Evolutionary conservation across 64 coral and sea anemone genomes (phyloP).

Genomic region (Acropora tenuis): DNA sequence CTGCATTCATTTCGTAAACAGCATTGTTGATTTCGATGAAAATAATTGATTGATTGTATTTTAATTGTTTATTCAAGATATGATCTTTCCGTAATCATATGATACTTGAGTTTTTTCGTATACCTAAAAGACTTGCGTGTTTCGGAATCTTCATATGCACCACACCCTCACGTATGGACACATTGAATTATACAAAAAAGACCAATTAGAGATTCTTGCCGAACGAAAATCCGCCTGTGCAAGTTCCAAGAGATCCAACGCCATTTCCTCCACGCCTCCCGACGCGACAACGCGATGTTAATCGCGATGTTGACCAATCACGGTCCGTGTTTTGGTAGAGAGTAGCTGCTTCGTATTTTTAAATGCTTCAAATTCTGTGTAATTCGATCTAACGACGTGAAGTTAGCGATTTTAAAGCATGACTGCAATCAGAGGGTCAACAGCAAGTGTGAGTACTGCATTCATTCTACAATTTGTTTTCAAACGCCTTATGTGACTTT

Average conservation of each 20-base stretch:
- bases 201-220: neutral
- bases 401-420: neutral
- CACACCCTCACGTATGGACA: neutral
- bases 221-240: neutral
- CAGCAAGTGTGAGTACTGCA: neutral
- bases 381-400: neutral
- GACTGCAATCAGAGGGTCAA: neutral
- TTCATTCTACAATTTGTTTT: neutral
- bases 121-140: neutral
- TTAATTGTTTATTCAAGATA: constrained; percentile 11
- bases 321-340: neutral
- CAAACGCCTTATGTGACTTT: too few species aligned
- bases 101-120: neutral
- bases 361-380: neutral
- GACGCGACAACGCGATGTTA: constrained; percentile 8
- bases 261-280: neutral
- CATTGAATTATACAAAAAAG: neutral
- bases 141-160: neutral
- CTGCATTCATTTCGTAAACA: neutral
- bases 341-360: too few species aligned
- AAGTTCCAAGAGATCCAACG: too few species aligned
- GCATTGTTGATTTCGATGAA: neutral
- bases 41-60: constrained; percentile 18
- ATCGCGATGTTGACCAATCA: constrained; percentile 14
- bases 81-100: too few species aligned